These are phyloP conservation scores for Magallana angulata DNA, from an alignment of 1,140 invertebrate genomes.

Conservation along the genomic window DNA sequence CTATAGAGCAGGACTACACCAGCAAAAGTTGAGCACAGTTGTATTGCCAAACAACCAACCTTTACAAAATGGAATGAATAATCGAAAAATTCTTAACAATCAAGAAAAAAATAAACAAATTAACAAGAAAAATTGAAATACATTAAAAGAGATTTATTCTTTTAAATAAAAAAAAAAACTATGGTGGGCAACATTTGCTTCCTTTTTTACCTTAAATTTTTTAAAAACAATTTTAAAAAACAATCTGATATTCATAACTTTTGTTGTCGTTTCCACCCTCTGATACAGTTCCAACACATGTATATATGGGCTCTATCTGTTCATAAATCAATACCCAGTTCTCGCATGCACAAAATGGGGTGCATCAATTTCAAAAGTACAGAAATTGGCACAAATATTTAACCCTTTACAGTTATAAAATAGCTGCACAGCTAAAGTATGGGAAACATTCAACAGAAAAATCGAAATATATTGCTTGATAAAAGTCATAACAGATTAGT, in stretches of 20 bases:
- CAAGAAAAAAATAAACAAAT: conserved; percentile 37
- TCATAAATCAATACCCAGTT: conserved; percentile 28
- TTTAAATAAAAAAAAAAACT: background rate
- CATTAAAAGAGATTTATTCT: conserved; percentile 8
- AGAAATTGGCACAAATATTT: conserved; percentile 44
- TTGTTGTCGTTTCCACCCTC: conserved; percentile 33
- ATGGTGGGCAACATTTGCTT: conserved; percentile 3
- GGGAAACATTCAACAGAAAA: conserved; percentile 35
- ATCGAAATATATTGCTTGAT: conserved; percentile 49
- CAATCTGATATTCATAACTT: conserved; percentile 44
- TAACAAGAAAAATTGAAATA: conserved; percentile 42
- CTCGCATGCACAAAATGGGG: background rate
- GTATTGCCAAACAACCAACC: conserved; percentile 33
- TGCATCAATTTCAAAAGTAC: conserved; percentile 30
- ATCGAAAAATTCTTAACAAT: conserved; percentile 44
- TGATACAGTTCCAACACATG: conserved; percentile 2
- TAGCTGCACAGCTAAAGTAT: conserved; percentile 37
- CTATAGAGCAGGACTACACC: conserved; percentile 19
- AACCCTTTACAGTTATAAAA: conserved; percentile 21
- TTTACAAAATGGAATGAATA: conserved; percentile 42
- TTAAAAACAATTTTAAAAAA: background rate
- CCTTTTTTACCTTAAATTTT: conserved; percentile 10
- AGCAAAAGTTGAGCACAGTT: conserved; percentile 37
- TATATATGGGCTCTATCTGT: background rate
- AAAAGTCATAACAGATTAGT: conserved; percentile 35